phyloP scores from a whole-genome alignment of 2,797 vertebrate species.

The Sphenodon punctatus region DNA sequence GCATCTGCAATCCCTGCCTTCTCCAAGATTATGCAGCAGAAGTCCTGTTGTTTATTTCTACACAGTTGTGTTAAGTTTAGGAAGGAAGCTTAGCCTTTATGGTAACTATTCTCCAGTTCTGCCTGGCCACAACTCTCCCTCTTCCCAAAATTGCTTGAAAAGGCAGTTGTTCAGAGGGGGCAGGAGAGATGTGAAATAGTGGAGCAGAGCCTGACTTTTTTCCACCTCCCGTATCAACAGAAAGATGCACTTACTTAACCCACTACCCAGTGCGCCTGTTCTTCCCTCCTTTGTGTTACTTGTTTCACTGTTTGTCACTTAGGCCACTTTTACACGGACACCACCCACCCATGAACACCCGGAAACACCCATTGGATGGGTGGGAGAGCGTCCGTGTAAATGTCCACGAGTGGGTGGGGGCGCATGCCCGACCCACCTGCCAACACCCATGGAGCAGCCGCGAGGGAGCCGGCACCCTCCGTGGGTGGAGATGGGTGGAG shows the following conservation, averaged over 20 bases:
- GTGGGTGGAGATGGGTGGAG: too few relatives aligned
- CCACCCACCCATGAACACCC: too few relatives aligned
- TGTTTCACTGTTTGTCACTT: too few relatives aligned
- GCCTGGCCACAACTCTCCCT: not conserved
- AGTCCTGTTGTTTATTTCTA: not conserved
- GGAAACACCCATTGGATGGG: too few relatives aligned
- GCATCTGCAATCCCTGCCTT: not conserved
- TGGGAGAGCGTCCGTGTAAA: too few relatives aligned
- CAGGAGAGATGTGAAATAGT: not conserved
- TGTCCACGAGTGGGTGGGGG: too few relatives aligned
- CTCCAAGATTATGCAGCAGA: not conserved
- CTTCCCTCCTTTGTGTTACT: not conserved
- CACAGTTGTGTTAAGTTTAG: not conserved
- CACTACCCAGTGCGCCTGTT: not conserved
- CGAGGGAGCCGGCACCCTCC: too few relatives aligned
- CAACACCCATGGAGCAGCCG: too few relatives aligned
- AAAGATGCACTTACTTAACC: not conserved
- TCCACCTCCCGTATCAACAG: not conserved
- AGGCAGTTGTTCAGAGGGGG: not conserved
- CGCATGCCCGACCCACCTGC: too few relatives aligned
- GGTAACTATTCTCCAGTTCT: not conserved
- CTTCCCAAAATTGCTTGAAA: not conserved
- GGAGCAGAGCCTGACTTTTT: not conserved
- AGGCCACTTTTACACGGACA: too few relatives aligned
- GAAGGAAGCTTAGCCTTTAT: not conserved